Base-by-base conservation (phyloP, 2,888 invertebrate species). In the Drosophila mayaguana region DNA sequence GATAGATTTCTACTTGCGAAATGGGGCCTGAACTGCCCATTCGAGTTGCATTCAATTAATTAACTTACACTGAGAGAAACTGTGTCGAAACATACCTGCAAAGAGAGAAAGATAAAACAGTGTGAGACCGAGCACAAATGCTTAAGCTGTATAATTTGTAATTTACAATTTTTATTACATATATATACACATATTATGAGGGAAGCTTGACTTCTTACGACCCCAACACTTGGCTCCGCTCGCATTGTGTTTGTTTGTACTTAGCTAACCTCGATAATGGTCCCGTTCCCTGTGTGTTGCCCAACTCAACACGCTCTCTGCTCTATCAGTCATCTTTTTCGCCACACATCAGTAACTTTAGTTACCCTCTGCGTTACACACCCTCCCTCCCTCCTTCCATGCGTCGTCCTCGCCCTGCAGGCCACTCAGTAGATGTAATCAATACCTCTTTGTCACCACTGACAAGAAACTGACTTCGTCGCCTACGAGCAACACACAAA, bases 51-150 rank as follows among this genome's bases (percentile, higher is more conserved):
- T 46, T 46, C 42, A 71, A 43, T 64, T 64, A 78, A 72, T 64
- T 50, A 57, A 54, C 45, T 28, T 43, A 61, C 51, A 43, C n/a
- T 11, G 18, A 16, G 18, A 46, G 42, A 42, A 74, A 74, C 28
- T 50, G n/a, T 32, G 32, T 32, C 16, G 22, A 7, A 25, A 75
- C 89, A 69, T 83, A 88, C 82, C 82, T 82, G 70, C 1, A 83
- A 80, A 50, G 57, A 63, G 50, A 28, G 28, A 62, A n/a, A 77
- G 40, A 42, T 5, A 42, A 20, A 22, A 22, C 56, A 43, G n/a
- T 9, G 14, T 14, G 11, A 34, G 5, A 18, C n/a, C 63, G 36
- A 63, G 53, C 68, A 25, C 16, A 34, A n/a, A 3, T 28, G 34
- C 5, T 20, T 12, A 25, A 46, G 34, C 20, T 46, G 18, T 12